Evolutionary conservation across 2,888 invertebrate species (phyloP).

Genomic region (Biston stratarius): DNA sequence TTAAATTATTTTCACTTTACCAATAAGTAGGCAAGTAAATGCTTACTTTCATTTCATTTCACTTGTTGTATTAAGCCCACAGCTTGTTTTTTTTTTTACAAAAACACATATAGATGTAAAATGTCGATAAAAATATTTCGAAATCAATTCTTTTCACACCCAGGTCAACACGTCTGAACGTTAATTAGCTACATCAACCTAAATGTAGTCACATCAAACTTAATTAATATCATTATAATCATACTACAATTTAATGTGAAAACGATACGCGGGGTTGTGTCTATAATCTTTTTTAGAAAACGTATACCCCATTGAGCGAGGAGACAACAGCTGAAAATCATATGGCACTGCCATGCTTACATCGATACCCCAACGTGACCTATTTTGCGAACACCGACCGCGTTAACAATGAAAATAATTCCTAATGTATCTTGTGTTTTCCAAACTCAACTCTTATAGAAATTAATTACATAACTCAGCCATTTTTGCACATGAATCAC

Average conservation of each 20-base stretch:
- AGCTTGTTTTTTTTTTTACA: background rate
- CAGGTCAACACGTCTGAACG: no score
- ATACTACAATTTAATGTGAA: no score
- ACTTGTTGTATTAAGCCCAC: background rate
- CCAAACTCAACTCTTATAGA: background rate
- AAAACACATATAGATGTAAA: background rate
- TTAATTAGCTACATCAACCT: no score
- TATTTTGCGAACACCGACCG: slow-evolving; percentile 32
- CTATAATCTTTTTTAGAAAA: no score
- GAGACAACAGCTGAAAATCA: slow-evolving; percentile 46
- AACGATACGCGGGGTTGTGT: no score
- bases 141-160: no score
- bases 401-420: background rate
- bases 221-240: no score
- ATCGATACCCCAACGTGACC: slow-evolving; percentile 39
- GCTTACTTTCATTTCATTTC: background rate
- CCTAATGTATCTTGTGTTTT: background rate
- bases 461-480: slow-evolving; percentile 16
- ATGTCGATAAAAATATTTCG: no score
- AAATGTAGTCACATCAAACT: no score
- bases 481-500: slow-evolving; percentile 20
- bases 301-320: slow-evolving; percentile 12
- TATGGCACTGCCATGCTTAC: slow-evolving; percentile 36
- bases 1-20: slow-evolving; percentile 11
- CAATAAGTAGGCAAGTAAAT: background rate